Evolutionary conservation across 2,888 invertebrate genomes (phyloP).

Genomic region (Alviniconcha strummeri): DNA sequence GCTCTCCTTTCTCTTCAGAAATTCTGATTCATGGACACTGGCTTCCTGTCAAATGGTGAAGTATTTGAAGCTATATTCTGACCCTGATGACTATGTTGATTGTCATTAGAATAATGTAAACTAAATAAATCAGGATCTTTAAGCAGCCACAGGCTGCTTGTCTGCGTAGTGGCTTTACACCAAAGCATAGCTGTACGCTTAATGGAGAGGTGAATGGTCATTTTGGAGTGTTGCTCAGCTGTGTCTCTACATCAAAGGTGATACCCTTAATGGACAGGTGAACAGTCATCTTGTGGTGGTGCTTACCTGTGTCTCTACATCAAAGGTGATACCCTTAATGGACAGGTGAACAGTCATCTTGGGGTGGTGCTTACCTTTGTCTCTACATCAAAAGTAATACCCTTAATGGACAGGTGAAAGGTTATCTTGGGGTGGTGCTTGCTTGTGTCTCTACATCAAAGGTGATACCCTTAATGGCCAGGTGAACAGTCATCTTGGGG

Average conservation of each 20-base stretch:
- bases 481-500: slow-evolving; percentile 62
- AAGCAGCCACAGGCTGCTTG: too few species aligned
- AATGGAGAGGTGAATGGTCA: too few species aligned
- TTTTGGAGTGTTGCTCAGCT: slow-evolving; percentile 56
- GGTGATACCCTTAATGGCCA: slow-evolving; percentile 58
- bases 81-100: too few species aligned
- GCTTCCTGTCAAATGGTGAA: too few species aligned
- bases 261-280: slow-evolving; percentile 42
- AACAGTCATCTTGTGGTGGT: too few species aligned
- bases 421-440: slow-evolving; percentile 55
- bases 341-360: slow-evolving; percentile 60
- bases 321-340: slow-evolving; percentile 61
- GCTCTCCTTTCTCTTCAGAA: too few species aligned
- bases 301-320: slow-evolving; percentile 64
- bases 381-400: slow-evolving; percentile 60
- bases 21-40: too few species aligned
- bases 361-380: slow-evolving; percentile 62
- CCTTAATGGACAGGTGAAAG: slow-evolving; percentile 59
- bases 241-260: slow-evolving; percentile 62
- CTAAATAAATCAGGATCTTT: too few species aligned
- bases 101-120: too few species aligned
- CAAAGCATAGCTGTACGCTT: too few species aligned
- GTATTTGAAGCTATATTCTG: too few species aligned
- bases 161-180: too few species aligned
- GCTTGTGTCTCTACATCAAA: slow-evolving; percentile 67